These are phyloP conservation scores for Mythimna loreyi DNA, from an alignment of 2,888 invertebrate species.

Conservation along the genomic window DNA sequence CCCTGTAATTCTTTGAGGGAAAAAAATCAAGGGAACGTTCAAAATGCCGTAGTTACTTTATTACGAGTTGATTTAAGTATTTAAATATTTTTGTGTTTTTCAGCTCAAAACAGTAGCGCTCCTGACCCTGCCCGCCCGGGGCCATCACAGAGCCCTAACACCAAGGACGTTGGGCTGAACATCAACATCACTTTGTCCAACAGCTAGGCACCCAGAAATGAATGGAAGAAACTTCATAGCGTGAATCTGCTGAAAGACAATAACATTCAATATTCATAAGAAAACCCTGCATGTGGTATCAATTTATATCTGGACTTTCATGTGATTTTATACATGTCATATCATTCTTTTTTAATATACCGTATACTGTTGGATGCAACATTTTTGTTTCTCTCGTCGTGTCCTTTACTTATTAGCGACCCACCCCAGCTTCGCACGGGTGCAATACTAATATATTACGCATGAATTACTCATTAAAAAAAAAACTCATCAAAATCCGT, in stretches of 20 bases:
- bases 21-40: neutral
- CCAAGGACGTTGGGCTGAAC: slow-evolving; percentile 81
- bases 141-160: slow-evolving; percentile 55
- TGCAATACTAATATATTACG: no score
- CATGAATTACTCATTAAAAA: no score
- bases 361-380: slow-evolving; percentile 19
- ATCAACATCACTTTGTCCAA: slow-evolving; percentile 78
- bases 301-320: slow-evolving; percentile 29
- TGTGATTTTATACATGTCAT: slow-evolving; percentile 4
- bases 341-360: slow-evolving; percentile 30
- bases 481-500: no score
- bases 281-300: slow-evolving; percentile 25
- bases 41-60: neutral
- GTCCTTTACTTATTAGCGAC: no score
- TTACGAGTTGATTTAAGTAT: neutral
- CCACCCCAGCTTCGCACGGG: no score
- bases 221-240: slow-evolving; percentile 26
- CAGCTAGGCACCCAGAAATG: slow-evolving; percentile 53
- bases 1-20: neutral
- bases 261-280: slow-evolving; percentile 22
- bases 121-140: slow-evolving; percentile 25
- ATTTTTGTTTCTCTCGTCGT: neutral
- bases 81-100: slow-evolving; percentile 46
- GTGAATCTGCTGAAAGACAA: slow-evolving; percentile 20
- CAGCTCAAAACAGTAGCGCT: slow-evolving; percentile 67